A percentile compares a stretch with the other conserved stretches of the same genome.
Conservation (phyloP, 1,140 invertebrate genomes). For the Heterodera carotae region DNA sequence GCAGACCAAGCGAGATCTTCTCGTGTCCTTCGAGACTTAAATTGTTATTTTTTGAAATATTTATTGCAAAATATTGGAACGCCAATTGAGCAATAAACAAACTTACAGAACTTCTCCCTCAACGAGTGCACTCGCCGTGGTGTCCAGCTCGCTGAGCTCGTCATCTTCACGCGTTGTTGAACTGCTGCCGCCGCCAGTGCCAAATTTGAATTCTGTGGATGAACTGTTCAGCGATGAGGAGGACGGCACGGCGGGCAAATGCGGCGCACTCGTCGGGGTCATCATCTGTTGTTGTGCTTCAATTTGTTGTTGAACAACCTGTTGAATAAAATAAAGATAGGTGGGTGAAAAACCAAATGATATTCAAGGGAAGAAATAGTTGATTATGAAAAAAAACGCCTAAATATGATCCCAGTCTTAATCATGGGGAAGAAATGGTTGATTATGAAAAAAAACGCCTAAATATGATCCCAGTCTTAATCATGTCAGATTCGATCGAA, state of each 20-base stretch:
- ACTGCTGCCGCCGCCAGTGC: not conserved
- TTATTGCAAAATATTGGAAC: not conserved
- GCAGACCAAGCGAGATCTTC: slow-evolving; percentile 33
- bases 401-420: too few relatives aligned
- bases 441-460: too few relatives aligned
- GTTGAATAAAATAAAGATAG: too few relatives aligned
- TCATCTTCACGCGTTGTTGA: slow-evolving; percentile 17
- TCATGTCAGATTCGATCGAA: too few relatives aligned
- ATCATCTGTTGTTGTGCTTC: not conserved
- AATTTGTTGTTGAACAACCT: not conserved
- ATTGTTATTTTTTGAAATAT: slow-evolving; percentile 19
- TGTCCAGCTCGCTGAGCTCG: slow-evolving; percentile 13
- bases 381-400: too few relatives aligned
- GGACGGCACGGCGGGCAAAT: not conserved
- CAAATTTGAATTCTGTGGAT: not conserved
- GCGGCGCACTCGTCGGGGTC: too few relatives aligned
- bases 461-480: too few relatives aligned
- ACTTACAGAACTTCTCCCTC: slow-evolving; percentile 23
- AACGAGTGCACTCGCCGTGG: not conserved
- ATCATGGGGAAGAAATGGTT: too few relatives aligned
- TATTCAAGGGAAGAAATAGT: too few relatives aligned
- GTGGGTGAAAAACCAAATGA: too few relatives aligned
- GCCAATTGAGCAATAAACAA: not conserved
- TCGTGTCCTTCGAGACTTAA: slow-evolving; percentile 41
- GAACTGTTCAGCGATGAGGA: not conserved